phyloP scores from a whole-genome alignment of 2,797 vertebrate genomes.

The Florisuga fusca region DNA sequence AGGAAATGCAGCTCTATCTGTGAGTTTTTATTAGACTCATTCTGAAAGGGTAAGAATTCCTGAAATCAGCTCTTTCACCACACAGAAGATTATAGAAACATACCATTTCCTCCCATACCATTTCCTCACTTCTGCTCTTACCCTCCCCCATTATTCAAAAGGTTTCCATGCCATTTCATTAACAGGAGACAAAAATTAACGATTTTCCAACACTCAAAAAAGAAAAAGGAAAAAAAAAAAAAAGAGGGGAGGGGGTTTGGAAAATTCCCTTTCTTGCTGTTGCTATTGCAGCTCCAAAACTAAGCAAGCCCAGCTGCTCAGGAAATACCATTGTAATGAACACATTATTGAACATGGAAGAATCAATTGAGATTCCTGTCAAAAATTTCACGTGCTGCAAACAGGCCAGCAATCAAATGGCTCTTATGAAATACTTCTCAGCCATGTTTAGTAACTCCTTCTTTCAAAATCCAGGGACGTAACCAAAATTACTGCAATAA shows the following conservation, averaged over 20 bases:
- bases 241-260: not conserved
- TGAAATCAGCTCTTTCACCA: not conserved
- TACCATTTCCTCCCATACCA: not conserved
- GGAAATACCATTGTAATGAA: conserved; percentile 81
- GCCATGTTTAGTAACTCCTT: not conserved
- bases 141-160: not conserved
- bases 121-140: not conserved
- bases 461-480: not conserved
- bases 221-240: not conserved
- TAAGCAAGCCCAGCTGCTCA: conserved; percentile 80
- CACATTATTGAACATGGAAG: conserved; percentile 74
- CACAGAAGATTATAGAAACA: not conserved
- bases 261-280: conserved; percentile 68
- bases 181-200: not conserved
- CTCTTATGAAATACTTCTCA: not conserved
- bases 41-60: not conserved
- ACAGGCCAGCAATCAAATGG: conserved; percentile 23
- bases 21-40: not conserved
- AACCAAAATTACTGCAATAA: not conserved
- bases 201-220: not conserved
- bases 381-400: conserved; percentile 50
- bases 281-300: conserved; percentile 52
- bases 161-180: not conserved
- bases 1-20: not conserved
- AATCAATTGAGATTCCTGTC: conserved; percentile 59